These are phyloP conservation scores for Acanthurus tractus DNA, from an alignment of 2,797 vertebrate genomes.

Conservation along the genomic window DNA sequence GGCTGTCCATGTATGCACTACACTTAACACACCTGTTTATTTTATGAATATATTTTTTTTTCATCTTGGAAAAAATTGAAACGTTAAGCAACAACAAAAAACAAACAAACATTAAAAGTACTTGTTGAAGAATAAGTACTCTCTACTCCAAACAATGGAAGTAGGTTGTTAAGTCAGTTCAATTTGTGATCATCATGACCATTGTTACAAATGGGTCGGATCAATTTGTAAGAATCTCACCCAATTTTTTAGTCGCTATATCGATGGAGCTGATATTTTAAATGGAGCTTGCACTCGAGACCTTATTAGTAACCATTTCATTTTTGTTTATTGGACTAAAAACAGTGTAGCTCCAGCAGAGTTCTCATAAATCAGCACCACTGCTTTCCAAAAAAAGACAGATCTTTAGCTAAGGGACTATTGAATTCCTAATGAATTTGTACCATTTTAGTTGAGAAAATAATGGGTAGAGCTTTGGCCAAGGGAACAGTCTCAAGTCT, in stretches of 20 bases:
- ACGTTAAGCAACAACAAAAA: constrained; percentile 4
- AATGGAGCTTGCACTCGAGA: constrained; percentile 16
- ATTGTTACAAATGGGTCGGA: not conserved
- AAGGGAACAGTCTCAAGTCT: constrained; percentile 38
- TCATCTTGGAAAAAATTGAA: constrained; percentile 26
- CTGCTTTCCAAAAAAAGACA: constrained; percentile 26
- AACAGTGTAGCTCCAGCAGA: not conserved
- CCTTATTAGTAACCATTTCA: constrained; percentile 18
- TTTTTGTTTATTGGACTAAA: constrained; percentile 7
- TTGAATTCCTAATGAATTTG: constrained; percentile 55
- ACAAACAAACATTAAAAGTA: constrained; percentile 7
- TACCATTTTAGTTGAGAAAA: constrained; percentile 51
- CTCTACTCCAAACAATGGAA: not conserved
- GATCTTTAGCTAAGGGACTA: constrained; percentile 26
- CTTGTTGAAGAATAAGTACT: not conserved
- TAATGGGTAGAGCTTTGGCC: constrained; percentile 44
- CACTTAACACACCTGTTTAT: constrained; percentile 10
- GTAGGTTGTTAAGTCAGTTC: not conserved
- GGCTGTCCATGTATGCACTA: constrained; percentile 19
- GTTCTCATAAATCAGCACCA: constrained; percentile 36
- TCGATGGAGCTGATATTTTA: not conserved
- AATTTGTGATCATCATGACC: not conserved
- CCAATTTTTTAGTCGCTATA: not conserved
- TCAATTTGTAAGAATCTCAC: no score
- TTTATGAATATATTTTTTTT: constrained; percentile 24